Evolutionary conservation across 2,797 vertebrate genomes (phyloP).

Genomic region (Neomorphus geoffroyi): DNA sequence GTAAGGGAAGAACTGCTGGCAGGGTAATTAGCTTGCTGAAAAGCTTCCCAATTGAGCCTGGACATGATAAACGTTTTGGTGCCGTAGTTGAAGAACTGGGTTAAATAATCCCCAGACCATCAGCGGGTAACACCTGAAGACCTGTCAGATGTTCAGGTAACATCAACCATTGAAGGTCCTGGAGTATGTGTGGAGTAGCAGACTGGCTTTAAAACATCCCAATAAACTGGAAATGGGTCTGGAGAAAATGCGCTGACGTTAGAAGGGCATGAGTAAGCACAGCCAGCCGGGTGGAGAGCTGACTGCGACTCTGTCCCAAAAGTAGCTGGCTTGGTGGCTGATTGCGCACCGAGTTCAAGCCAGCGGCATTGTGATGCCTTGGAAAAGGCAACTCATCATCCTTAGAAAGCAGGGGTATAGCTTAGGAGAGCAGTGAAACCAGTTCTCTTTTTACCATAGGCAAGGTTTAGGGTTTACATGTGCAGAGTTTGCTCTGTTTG

Average conservation of each 20-base stretch:
- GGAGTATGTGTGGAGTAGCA: neutral
- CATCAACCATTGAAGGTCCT: neutral
- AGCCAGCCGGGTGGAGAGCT: neutral
- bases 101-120: neutral
- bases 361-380: neutral
- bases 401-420: neutral
- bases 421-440: neutral
- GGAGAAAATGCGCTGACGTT: accelerated
- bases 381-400: neutral
- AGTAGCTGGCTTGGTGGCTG: neutral
- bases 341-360: neutral
- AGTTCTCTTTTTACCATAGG: no score
- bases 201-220: neutral
- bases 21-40: neutral
- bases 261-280: accelerated
- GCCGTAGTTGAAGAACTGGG: neutral
- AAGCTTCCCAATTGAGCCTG: neutral
- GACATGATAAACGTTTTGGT: neutral
- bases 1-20: neutral
- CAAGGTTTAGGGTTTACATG: neutral
- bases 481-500: neutral
- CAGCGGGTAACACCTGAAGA: neutral
- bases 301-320: neutral
- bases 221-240: neutral
- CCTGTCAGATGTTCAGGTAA: neutral